Evolutionary conservation across 92 coral and sea anemone species (phyloP), one percentile per base, ranked within the genome.

Genomic region (Zoanthus solanderi): DNA sequence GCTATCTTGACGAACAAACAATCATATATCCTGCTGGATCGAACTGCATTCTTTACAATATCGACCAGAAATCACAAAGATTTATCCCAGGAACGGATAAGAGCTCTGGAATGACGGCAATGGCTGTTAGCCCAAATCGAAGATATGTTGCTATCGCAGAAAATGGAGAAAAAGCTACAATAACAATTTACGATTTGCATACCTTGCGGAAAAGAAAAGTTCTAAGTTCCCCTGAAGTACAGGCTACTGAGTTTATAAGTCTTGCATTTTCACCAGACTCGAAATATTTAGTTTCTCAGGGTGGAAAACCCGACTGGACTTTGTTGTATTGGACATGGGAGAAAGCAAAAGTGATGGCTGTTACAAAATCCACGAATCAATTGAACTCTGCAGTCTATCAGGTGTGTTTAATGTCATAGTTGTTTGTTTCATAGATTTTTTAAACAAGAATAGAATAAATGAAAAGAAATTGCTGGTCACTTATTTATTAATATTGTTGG

Each of bases 301-400:
- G 98, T 12, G 96, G 98, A 1, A 94, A 97, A 75, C 99, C 99
- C 0, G 99, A 97, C 86, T 97, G 99, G 99, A 97, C 96, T 4
- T 82, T 97, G 88, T 89, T 97, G 58, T 97, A 97, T 83, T 97
- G 99, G 99, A 97, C 99, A 2, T 97, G 99, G 99, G 99, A 97
- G 78, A 97, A 97, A 79, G 99, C 99, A 31, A 97, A 97, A 78
- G 99, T 97, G 23, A 97, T 97, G 99, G 99, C 99, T 84, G 90
- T 85, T 71, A 95, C 99, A 37, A 97, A 97, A 78, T 92, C 99
- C 54, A 95, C 99, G 42, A 97, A 95, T 88, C 99, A 97, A 80
- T 79, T 90, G 84, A 95, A 93, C 83, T 93, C 97, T 2, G 89
- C 98, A 56, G 99, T 97, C 57, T 94, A 97, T 78, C 98, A 97